phyloP scores from a whole-genome alignment of 2,888 invertebrate species.

The Chironomus tentans region DNA sequence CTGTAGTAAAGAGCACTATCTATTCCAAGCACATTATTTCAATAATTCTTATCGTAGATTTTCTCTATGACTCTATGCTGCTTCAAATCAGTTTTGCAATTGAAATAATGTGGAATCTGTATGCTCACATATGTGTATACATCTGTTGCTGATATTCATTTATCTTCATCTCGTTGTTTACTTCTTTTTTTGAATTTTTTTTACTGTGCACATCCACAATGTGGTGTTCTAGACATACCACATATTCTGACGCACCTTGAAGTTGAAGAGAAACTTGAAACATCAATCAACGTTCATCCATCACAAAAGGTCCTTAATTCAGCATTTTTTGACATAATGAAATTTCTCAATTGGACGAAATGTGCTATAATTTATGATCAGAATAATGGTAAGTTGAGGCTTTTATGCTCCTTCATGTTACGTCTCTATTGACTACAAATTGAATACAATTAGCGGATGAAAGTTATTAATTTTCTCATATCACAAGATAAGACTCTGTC shows the following conservation, averaged over 20 bases:
- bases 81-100: too few relatives aligned
- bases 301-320: conserved; percentile 60
- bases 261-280: conserved; percentile 35
- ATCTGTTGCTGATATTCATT: not conserved
- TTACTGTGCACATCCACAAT: conserved; percentile 33
- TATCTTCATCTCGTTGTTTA: not conserved
- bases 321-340: conserved; percentile 68
- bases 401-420: not conserved
- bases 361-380: conserved; percentile 75
- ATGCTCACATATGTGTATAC: too few relatives aligned
- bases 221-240: conserved; percentile 55
- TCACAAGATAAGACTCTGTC: not conserved
- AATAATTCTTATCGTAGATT: too few relatives aligned
- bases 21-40: too few relatives aligned
- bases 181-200: not conserved
- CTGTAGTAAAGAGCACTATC: too few relatives aligned
- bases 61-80: too few relatives aligned
- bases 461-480: not conserved
- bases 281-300: conserved; percentile 68
- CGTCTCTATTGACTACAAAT: conserved; percentile 20
- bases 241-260: conserved; percentile 63
- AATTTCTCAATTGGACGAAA: conserved; percentile 69
- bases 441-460: conserved; percentile 4
- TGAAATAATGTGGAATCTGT: too few relatives aligned
- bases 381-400: conserved; percentile 50